Base-by-base conservation (phyloP, 64 coral and sea anemone genomes). In the Dendronephthya gigantea region DNA sequence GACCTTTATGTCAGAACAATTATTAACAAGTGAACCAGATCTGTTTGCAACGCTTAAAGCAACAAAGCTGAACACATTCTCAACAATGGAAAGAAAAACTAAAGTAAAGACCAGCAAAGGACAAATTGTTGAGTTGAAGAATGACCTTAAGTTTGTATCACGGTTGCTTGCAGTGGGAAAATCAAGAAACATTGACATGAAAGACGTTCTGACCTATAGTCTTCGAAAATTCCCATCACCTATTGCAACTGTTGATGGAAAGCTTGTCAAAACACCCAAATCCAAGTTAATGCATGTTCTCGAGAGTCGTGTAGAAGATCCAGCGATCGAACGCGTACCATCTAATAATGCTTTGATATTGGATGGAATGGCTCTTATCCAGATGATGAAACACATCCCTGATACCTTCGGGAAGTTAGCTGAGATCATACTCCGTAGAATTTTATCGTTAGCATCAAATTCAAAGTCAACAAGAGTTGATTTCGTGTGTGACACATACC, bases 21-120 rank as follows among this genome's bases (percentile, higher is more conserved):
- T 79, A 79, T 79, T 79, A 79, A 79, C 72, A 33, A 79, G 72
- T 35, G 72, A 79, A 79, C 72, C 72, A 35, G 72, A 79, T 79
- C 72, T 79, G 72, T 79, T 79, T 79, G 29, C 72, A 79, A 79
- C 37, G 72, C 72, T 79, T 12, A 79, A 79, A 39, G 32, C 72
- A 29, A 79, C 72, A 79, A 79, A 35, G 12, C 72, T 79, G 36
- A 79, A 79, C 37, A 79, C 72, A 39, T 79, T 79, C 72, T 79
- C 72, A 79, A 79, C 72, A 79, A 79, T 79, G 72, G 32, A 79
- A 79, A 79, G 7, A 39, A 79, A 79, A 76, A 76, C 35, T 11
- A 76, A 79, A 79, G 72, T 79, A 62, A 62, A 62, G 55, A 15
- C 16, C 7, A 62, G 55, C 55, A 62, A 62, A 62, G 55, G 55